Evolutionary conservation across 2,888 invertebrate genomes (phyloP).

Genomic region (Gymnosoma rotundatum): DNA sequence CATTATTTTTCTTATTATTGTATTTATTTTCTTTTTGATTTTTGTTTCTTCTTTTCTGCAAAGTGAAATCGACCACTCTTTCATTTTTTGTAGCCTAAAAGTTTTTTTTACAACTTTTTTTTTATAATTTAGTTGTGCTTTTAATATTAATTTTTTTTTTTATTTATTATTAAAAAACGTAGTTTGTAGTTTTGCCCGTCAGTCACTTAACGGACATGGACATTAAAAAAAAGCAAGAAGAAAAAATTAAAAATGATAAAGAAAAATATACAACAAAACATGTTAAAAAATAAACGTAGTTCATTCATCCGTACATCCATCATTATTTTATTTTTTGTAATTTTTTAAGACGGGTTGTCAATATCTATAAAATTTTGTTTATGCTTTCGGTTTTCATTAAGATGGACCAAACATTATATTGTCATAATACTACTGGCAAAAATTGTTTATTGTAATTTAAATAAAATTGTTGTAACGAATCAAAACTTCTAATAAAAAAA

Average conservation of each 20-base stretch:
- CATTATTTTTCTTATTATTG: constrained; percentile 50
- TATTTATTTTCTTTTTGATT: constrained; percentile 37
- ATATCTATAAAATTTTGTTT: constrained; percentile 34
- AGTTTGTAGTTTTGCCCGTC: constrained; percentile 60
- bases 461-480: constrained; percentile 1
- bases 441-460: constrained; percentile 26
- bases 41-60: constrained; percentile 59
- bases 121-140: constrained; percentile 52
- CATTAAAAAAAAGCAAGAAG: constrained; percentile 18
- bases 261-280: constrained; percentile 2
- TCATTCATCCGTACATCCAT: constrained; percentile 46
- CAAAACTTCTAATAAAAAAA: not conserved
- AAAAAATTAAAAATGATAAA: not conserved
- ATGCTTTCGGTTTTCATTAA: not conserved
- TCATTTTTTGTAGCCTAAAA: constrained; percentile 18
- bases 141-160: constrained; percentile 51
- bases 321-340: not conserved
- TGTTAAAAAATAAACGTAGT: constrained; percentile 20
- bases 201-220: constrained; percentile 33
- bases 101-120: constrained; percentile 21
- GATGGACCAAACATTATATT: too few species aligned
- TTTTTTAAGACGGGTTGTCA: constrained; percentile 34
- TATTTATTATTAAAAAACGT: constrained; percentile 45
- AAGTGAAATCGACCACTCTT: constrained; percentile 69
- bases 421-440: constrained; percentile 27